Base-by-base conservation (phyloP, 1,140 invertebrate genomes). In the Archegozetes longisetosus region DNA sequence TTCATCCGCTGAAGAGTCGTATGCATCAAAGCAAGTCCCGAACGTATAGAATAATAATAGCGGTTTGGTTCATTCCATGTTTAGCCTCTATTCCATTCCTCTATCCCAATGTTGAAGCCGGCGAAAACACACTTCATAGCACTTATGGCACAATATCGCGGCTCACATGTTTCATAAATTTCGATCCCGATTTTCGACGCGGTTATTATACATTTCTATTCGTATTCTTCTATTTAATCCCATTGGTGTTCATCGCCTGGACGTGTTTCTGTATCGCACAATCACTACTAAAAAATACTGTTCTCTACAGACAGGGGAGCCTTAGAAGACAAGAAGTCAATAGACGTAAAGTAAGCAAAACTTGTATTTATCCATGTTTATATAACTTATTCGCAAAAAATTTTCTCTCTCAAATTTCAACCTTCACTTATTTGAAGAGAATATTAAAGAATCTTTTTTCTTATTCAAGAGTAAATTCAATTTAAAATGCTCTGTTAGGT, bases 181-280 rank as follows among this genome's bases (percentile, higher is more conserved):
- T 72, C 49, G 57, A 63, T 0, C 63, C 66, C 26, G 47, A 64
- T 3, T 75, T 76, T 50, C 67, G 75, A 1, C 66, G 61, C 3
- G 69, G 64, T 2, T 77, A 73, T 61, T 76, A 70, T 63, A 65
- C 76, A 2, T 71, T 74, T 59, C 65, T 77, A 0, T 75, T 76
- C 62, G 47, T 74, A 47, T 65, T 69, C 51, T 71, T 76, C 56
- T 77, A 76, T 62, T 55, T 73, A 13, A 29, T 75, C 0, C 74
- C 75, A 4, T 65, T 75, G 62, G 20, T 69, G 1, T 68, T 76
- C 55, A 76, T 77, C 27, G 66, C 51, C 0, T 68, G 66, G 1
- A 76, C 75, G 2, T 76, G 75, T 61, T 63, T 71, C 6, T 70
- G 65, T 53, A 76, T 77, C 26, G 70, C 72, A 17, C 53, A 71